phyloP scores from a whole-genome alignment of 1,140 invertebrate species.

The Drosophila kepulauana region DNA sequence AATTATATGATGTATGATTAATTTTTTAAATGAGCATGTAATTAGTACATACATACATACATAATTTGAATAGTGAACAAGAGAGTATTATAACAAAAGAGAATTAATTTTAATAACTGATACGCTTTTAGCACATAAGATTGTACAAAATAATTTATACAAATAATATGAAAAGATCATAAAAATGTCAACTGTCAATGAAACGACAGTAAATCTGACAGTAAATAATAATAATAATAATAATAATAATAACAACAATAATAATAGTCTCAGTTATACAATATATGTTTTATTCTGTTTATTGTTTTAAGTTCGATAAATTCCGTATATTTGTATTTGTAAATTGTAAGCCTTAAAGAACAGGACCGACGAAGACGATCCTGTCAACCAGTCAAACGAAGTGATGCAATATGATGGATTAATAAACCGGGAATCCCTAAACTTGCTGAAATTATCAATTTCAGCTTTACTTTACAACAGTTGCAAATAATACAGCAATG shows the following conservation, averaged over 20 bases:
- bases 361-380: conserved; percentile 15
- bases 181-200: conserved; percentile 4
- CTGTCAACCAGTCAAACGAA: conserved; percentile 37
- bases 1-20: conserved; percentile 24
- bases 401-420: conserved; percentile 40
- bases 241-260: not conserved
- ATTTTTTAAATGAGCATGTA: conserved; percentile 57
- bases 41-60: conserved; percentile 44
- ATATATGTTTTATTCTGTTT: conserved; percentile 16
- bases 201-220: conserved; percentile 20
- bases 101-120: conserved; percentile 82
- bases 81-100: conserved; percentile 72
- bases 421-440: conserved; percentile 33
- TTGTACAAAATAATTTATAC: conserved; percentile 78
- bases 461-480: conserved; percentile 52
- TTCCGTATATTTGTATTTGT: conserved; percentile 24
- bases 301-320: conserved; percentile 13
- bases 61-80: conserved; percentile 67
- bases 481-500: conserved; percentile 42
- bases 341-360: conserved; percentile 40
- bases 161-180: conserved; percentile 31
- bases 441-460: conserved; percentile 41
- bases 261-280: conserved; percentile 6
- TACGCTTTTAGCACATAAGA: conserved; percentile 82
- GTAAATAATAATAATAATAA: conserved; percentile 6